phyloP scores from a whole-genome alignment of 2,888 invertebrate genomes.

The Eristalis arbustorum region DNA sequence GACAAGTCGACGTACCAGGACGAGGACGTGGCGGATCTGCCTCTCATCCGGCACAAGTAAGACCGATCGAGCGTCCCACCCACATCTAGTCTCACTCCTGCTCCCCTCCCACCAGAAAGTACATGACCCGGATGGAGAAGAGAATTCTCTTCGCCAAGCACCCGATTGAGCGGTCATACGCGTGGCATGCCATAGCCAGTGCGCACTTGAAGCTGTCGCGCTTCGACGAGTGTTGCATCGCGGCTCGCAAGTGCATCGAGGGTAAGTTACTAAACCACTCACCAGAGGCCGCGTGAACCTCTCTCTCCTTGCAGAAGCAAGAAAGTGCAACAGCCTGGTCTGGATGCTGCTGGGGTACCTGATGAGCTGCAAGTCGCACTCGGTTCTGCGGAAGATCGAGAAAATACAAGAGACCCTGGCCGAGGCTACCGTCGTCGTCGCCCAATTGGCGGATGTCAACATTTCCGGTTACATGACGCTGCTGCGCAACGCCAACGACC shows the following conservation, averaged over 20 bases:
- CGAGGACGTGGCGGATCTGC: constrained; percentile 70
- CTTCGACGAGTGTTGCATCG: constrained; percentile 73
- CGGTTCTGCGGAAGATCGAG: constrained; percentile 75
- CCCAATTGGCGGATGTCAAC: constrained; percentile 65
- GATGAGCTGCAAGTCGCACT: constrained; percentile 75
- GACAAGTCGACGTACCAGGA: constrained; percentile 73
- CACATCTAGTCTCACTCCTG: too few species aligned
- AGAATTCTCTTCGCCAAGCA: constrained; percentile 62
- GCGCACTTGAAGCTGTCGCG: constrained; percentile 73
- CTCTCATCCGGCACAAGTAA: constrained; percentile 74
- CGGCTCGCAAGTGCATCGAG: constrained; percentile 72
- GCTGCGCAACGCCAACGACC: constrained; percentile 6
- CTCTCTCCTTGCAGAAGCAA: constrained; percentile 71
- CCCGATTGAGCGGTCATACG: constrained; percentile 74
- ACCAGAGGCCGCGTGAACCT: too few species aligned
- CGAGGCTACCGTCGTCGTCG: constrained; percentile 73
- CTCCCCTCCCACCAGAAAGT: background rate
- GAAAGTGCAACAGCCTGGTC: constrained; percentile 73
- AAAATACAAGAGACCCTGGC: constrained; percentile 74
- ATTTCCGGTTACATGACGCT: constrained; percentile 12
- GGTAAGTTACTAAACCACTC: constrained; percentile 66
- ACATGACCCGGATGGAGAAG: background rate
- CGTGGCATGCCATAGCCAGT: constrained; percentile 75
- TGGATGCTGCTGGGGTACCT: constrained; percentile 76
- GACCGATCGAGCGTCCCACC: background rate